Evolutionary conservation across 1,140 invertebrate genomes (phyloP).

Genomic region (Nylanderia fulva): DNA sequence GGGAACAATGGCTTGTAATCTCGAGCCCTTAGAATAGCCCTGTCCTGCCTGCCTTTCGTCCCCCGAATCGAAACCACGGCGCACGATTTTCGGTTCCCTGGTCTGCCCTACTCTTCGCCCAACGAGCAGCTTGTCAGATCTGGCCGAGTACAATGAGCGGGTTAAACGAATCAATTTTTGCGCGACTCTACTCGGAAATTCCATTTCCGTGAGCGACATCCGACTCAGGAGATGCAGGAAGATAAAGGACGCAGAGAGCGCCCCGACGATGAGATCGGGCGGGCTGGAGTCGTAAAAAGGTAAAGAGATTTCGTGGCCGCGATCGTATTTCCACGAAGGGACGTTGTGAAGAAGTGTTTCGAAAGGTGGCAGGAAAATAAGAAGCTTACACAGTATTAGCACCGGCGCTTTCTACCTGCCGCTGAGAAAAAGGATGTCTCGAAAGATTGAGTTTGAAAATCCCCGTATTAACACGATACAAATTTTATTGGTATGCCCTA

Average conservation of each 20-base stretch:
- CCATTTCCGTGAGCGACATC: conserved; percentile 74
- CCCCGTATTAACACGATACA: conserved; percentile 35
- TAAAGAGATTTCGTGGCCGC: conserved; percentile 62
- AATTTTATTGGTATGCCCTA: conserved; percentile 16
- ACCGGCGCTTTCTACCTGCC: conserved; percentile 52
- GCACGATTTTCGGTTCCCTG: conserved; percentile 58
- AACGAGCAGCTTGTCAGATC: conserved; percentile 70
- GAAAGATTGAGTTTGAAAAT: conserved; percentile 48
- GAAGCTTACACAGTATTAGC: conserved; percentile 69
- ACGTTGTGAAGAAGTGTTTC: conserved; percentile 45
- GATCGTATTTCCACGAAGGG: conserved; percentile 52
- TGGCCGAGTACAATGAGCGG: conserved; percentile 71
- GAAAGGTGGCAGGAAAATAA: conserved; percentile 65
- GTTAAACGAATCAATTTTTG: conserved; percentile 82
- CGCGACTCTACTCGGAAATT: conserved; percentile 74
- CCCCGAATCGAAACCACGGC: conserved; percentile 63
- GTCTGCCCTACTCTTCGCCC: conserved; percentile 27
- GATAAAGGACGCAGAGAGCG: conserved; percentile 55
- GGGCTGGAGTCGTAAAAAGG: conserved; percentile 67
- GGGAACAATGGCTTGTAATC: conserved; percentile 85
- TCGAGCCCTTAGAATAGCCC: conserved; percentile 83
- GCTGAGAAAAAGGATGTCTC: conserved; percentile 39
- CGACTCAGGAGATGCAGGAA: conserved; percentile 31
- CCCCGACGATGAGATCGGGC: conserved; percentile 27
- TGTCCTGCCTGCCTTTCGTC: conserved; percentile 73